phyloP scores from a whole-genome alignment of 2,888 invertebrate species.

The Masnerella sp. region DNA sequence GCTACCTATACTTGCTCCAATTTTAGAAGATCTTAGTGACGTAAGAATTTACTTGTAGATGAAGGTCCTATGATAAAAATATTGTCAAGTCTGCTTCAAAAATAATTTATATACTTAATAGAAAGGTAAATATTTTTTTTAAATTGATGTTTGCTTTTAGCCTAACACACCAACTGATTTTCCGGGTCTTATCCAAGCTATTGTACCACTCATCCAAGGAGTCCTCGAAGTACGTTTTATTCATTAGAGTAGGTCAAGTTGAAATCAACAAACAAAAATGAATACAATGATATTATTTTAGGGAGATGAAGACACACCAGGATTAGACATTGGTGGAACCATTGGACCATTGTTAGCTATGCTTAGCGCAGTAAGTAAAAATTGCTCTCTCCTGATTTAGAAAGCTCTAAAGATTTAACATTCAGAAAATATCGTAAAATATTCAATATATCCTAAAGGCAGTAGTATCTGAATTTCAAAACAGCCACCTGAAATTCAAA shows the following conservation, averaged over 20 bases:
- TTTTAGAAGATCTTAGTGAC: slow-evolving; percentile 75
- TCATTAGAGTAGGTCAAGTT: background rate
- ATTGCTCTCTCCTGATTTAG: too few species aligned
- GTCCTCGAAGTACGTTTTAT: slow-evolving; percentile 68
- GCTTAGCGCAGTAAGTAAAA: slow-evolving; percentile 59
- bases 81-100: too few species aligned
- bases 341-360: slow-evolving; percentile 65
- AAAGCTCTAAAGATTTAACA: background rate
- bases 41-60: slow-evolving; percentile 65
- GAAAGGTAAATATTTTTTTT: too few species aligned
- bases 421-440: background rate
- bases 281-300: slow-evolving; percentile 5
- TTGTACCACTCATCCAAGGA: slow-evolving; percentile 71
- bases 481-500: too few species aligned
- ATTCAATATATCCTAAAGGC: background rate
- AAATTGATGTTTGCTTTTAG: slow-evolving; percentile 46
- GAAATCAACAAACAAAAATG: too few species aligned
- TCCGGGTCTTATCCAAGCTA: slow-evolving; percentile 68
- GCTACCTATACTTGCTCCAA: slow-evolving; percentile 71
- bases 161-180: slow-evolving; percentile 72
- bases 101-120: too few species aligned
- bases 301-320: slow-evolving; percentile 62
- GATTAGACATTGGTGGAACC: slow-evolving; percentile 63
- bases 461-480: too few species aligned
- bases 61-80: too few species aligned